These are phyloP conservation scores for Ametastegia equiseti DNA, from an alignment of 2,888 invertebrate species.

Conservation along the genomic window DNA sequence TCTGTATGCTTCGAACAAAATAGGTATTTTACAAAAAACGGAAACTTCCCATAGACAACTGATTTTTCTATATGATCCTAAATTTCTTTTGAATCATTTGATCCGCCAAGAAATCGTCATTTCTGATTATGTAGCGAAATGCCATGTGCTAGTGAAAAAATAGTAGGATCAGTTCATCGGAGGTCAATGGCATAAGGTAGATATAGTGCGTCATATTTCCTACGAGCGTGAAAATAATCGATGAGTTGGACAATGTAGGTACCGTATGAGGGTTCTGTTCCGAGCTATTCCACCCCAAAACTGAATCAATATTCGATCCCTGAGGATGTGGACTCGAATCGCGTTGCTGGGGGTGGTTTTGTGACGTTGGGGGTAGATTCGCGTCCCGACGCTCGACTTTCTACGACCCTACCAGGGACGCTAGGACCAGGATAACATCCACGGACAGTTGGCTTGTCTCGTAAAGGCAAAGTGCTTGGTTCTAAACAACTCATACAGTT, in stretches of 20 bases:
- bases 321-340: conserved; percentile 27
- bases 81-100: background rate
- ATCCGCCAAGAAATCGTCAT: no score
- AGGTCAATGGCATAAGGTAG: background rate
- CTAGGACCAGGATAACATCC: conserved; percentile 65
- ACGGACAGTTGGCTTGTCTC: conserved; percentile 55
- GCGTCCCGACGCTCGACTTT: conserved; percentile 60
- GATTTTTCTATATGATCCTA: background rate
- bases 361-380: conserved; percentile 34
- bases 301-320: conserved; percentile 45
- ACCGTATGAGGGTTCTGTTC: conserved; percentile 2
- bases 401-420: conserved; percentile 63
- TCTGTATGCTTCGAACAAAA: background rate
- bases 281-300: conserved; percentile 29
- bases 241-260: conserved; percentile 22
- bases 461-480: background rate
- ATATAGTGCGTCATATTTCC: conserved; percentile 5
- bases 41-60: background rate
- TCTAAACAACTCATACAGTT: conserved; percentile 68
- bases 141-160: background rate
- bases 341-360: conserved; percentile 29
- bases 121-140: background rate
- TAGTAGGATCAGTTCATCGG: background rate
- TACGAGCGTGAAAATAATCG: conserved; percentile 30
- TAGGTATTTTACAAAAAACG: background rate